These are phyloP conservation scores for Bombus polaris DNA, from an alignment of 1,140 invertebrate genomes.

Conservation along the genomic window DNA sequence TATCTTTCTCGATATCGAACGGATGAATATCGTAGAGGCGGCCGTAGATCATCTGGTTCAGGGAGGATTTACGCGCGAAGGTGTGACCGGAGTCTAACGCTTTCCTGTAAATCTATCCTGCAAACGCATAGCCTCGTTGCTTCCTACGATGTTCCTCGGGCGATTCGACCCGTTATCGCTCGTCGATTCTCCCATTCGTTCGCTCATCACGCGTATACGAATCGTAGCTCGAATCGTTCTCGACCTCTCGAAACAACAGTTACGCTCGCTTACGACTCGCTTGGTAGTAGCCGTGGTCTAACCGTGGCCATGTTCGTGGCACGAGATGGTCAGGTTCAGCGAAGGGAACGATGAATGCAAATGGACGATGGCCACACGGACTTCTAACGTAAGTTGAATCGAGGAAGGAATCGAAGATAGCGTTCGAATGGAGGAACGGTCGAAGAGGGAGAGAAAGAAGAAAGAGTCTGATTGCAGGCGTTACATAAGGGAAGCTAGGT, in stretches of 20 bases:
- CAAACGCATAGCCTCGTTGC: constrained; percentile 12
- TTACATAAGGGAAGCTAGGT: not conserved
- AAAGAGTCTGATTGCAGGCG: constrained; percentile 61
- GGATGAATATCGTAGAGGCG: not conserved
- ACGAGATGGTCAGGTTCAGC: not conserved
- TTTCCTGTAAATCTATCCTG: constrained; percentile 42
- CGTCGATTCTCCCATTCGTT: constrained; percentile 15
- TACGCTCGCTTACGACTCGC: not conserved
- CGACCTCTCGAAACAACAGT: constrained; percentile 25
- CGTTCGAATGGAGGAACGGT: not conserved
- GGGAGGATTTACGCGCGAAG: constrained; percentile 36
- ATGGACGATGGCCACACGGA: constrained; percentile 15
- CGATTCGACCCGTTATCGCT: constrained; percentile 41
- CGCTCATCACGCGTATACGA: not conserved
- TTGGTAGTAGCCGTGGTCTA: not conserved
- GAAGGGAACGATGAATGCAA: constrained; percentile 49
- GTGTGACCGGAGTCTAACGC: constrained; percentile 31
- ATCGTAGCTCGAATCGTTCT: not conserved
- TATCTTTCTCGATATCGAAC: not conserved
- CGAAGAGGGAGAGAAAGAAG: not conserved
- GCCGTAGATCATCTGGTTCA: constrained; percentile 23
- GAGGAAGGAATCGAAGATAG: constrained; percentile 22
- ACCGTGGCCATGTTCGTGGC: not conserved
- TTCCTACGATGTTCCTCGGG: constrained; percentile 15
- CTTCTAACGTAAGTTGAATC: too few relatives aligned